These are phyloP conservation scores for Cariama cristata DNA, from an alignment of 2,113 vertebrate genomes.

Conservation along the genomic window DNA sequence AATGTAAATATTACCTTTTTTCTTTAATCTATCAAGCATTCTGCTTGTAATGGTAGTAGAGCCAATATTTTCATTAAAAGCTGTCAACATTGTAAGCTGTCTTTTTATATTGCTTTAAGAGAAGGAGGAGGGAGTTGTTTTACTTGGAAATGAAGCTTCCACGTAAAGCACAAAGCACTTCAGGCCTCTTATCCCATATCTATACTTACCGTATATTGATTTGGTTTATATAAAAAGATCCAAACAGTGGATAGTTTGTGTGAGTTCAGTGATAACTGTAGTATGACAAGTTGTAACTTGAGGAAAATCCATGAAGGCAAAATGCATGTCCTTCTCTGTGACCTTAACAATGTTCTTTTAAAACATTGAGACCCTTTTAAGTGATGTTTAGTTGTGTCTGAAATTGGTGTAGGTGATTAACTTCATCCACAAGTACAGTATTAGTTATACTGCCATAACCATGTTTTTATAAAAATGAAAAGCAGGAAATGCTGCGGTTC, in stretches of 20 bases:
- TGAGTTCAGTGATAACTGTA: neutral
- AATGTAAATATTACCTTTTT: neutral
- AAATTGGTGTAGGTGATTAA: conserved; percentile 27
- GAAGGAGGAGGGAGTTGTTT: neutral
- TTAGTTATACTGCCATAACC: neutral
- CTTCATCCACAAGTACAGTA: neutral
- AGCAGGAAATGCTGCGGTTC: conserved; percentile 21
- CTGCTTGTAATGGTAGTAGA: neutral
- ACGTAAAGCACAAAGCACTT: neutral
- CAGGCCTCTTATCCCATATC: neutral
- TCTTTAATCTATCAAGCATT: neutral
- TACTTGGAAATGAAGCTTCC: neutral
- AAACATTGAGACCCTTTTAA: conserved; percentile 1
- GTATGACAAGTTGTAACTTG: neutral
- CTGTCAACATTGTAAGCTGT: neutral
- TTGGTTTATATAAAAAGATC: neutral
- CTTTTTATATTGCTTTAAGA: neutral
- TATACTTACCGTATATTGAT: neutral
- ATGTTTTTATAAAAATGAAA: conserved; percentile 34
- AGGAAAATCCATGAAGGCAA: neutral
- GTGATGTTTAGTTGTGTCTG: conserved; percentile 43
- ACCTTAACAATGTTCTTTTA: neutral
- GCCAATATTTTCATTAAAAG: neutral
- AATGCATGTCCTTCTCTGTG: neutral
- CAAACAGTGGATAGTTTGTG: too few relatives aligned